Evolutionary conservation across 2,113 vertebrate genomes (phyloP), one percentile per base, ranked within the genome.

Genomic region (Symphodus melops): DNA sequence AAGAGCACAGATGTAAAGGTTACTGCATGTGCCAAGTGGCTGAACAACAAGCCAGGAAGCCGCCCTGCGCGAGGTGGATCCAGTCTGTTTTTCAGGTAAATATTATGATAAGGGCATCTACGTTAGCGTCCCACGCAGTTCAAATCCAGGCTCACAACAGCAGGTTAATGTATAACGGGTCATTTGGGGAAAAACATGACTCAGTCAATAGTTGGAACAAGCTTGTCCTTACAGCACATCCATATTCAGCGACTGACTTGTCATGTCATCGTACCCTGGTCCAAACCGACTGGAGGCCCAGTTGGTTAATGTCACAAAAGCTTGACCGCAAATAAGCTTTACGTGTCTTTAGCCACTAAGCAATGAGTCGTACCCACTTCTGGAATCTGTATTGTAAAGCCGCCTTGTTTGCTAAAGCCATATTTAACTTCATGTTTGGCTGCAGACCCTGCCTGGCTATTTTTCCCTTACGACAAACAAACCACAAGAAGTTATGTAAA

Each of bases 401-500:
- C 2, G 10, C 75, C 60, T 69, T 1, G 19, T 41, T 33, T 33
- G 54, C 74, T 61, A 59, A 86, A 85, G 76, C 72, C 62, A 71
- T 81, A 88, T 82, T 90, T 80, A 87, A 72, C 72, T 75, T 63
- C 49, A 53, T 59, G 61, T 59, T 64, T 77, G 56, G 66, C 76
- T 52, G 48, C 7, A 0, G 71, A 67, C 49, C 41, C 23, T 14
- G 0, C 41, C 23, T 14, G 0, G 69, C 56, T 76, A 68, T 86
- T 87, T 51, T 84, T 59, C 70, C 58, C 13, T 16, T 20, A 37
- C 28, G 28, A 64, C 52, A 56, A n/a, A 23, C 85, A 78, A 36
- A 17, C 64, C 66, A 44, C 67, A 77, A 58, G 23, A 76, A 41
- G 59, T 86, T 85, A 82, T 78, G 77, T 79, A 82, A 88, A 81